A percentile compares a stretch with the other conserved stretches of the same genome.
Evolutionary conservation across 2,888 invertebrate genomes (phyloP).

Genomic region (Brachypalpus laphriformis): DNA sequence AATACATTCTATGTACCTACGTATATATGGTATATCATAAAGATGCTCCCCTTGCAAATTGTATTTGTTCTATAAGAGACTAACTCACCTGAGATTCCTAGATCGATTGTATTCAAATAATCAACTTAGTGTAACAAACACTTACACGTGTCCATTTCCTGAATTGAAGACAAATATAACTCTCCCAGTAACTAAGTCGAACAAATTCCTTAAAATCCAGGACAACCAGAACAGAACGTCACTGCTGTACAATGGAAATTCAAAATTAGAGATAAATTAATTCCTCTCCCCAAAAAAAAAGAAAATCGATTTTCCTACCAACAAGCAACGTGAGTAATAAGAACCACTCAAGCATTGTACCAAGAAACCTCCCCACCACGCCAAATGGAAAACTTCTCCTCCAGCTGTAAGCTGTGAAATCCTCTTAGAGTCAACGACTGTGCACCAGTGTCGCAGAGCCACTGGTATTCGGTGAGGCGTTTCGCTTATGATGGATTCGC

Average conservation of each 20-base stretch:
- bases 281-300: neutral
- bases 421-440: neutral
- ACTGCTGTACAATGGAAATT: neutral
- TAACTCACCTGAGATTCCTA: too few relatives aligned
- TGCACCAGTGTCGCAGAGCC: neutral
- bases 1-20: too few relatives aligned
- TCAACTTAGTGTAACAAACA: neutral
- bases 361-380: neutral
- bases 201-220: neutral
- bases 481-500: neutral
- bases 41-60: too few relatives aligned
- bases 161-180: neutral
- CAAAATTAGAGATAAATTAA: conserved; percentile 3
- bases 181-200: neutral
- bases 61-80: too few relatives aligned
- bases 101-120: too few relatives aligned
- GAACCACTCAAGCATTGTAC: neutral
- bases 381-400: neutral
- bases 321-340: neutral
- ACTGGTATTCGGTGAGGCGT: neutral
- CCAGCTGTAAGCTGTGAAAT: neutral
- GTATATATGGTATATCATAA: too few relatives aligned
- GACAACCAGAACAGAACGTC: neutral
- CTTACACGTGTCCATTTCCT: neutral
- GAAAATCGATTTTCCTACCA: conserved; percentile 1